Evolutionary conservation across 2,888 invertebrate species (phyloP).

Genomic region (Halictus ligatus): DNA sequence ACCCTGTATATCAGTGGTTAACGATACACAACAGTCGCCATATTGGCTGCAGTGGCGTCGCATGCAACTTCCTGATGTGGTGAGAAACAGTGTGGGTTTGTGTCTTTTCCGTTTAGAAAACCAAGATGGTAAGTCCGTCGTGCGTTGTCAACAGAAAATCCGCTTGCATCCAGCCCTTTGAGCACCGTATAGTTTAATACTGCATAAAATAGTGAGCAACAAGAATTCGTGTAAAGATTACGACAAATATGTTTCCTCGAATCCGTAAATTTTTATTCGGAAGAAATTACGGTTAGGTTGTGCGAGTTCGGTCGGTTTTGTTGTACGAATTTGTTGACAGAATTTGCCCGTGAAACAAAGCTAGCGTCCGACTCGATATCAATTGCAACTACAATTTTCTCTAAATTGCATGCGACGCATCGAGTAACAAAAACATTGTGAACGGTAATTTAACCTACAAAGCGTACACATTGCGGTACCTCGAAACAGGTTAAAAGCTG

Average conservation of each 20-base stretch:
- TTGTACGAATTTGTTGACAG: constrained; percentile 7
- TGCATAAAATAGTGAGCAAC: constrained; percentile 57
- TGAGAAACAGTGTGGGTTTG: constrained; percentile 46
- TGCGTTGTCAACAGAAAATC: constrained; percentile 72
- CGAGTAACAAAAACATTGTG: neutral
- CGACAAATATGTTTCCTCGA: constrained; percentile 50
- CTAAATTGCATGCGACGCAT: neutral
- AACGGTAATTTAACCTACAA: constrained; percentile 33
- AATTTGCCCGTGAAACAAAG: neutral
- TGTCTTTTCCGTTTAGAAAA: constrained; percentile 78
- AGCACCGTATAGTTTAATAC: constrained; percentile 24
- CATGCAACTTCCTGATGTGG: constrained; percentile 50
- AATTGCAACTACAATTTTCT: neutral
- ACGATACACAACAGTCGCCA: constrained; percentile 37
- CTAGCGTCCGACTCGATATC: neutral
- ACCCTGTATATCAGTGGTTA: too few species aligned
- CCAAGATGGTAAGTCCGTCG: constrained; percentile 80
- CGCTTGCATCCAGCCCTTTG: constrained; percentile 69
- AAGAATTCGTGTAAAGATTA: constrained; percentile 60
- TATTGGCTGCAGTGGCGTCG: constrained; percentile 52
- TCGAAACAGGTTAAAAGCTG: neutral
- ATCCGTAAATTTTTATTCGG: constrained; percentile 27
- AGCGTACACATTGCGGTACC: neutral
- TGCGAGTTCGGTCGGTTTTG: neutral
- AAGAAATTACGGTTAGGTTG: constrained; percentile 17